Percentiles rank a stretch among this genome's conserved stretches.
phyloP scores from a whole-genome alignment of 2,888 invertebrate genomes.

The Trypoxylon attenuatum region DNA sequence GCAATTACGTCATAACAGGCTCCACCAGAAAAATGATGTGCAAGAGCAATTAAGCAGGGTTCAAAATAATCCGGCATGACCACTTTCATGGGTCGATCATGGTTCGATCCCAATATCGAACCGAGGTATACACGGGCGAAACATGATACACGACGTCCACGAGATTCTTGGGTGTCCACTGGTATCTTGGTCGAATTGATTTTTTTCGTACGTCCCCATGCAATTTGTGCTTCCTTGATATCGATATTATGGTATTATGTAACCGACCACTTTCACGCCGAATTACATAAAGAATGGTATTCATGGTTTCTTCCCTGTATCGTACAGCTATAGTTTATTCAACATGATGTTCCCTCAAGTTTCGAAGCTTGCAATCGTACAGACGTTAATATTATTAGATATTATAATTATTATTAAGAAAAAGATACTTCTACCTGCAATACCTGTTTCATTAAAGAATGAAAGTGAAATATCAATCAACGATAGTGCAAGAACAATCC shows the following conservation, averaged over 20 bases:
- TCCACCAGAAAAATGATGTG: too few species aligned
- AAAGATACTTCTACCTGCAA: too few species aligned
- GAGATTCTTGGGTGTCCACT: background rate
- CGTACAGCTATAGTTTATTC: too few species aligned
- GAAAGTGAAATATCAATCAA: too few species aligned
- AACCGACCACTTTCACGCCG: background rate
- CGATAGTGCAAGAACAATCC: too few species aligned
- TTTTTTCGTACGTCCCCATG: background rate
- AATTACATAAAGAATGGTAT: background rate
- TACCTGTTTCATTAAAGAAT: too few species aligned
- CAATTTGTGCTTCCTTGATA: background rate
- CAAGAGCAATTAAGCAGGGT: background rate
- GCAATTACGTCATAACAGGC: too few species aligned
- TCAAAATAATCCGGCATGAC: background rate
- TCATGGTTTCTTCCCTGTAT: slow-evolving; percentile 1
- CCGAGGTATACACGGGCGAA: background rate
- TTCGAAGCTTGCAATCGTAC: too few species aligned
- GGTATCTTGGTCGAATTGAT: background rate
- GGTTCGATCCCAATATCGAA: background rate
- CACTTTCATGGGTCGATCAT: background rate
- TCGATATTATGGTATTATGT: background rate
- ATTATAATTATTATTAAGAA: too few species aligned
- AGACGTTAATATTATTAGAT: too few species aligned
- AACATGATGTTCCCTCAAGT: too few species aligned
- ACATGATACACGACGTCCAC: background rate